phyloP scores from a whole-genome alignment of 1,140 invertebrate genomes.

The Leptonema lineaticorne region DNA sequence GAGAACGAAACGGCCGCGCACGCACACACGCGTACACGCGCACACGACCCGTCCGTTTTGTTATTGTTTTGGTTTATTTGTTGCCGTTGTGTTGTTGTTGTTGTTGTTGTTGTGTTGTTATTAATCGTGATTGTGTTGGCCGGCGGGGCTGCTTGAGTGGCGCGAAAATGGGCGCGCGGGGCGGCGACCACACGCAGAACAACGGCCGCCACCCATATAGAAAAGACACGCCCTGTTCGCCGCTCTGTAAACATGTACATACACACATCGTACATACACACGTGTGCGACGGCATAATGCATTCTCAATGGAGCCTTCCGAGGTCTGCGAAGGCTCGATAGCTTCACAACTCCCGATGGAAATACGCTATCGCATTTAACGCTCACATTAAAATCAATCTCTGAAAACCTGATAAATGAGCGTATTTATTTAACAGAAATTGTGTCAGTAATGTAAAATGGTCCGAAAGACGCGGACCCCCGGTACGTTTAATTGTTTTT shows the following conservation, averaged over 20 bases:
- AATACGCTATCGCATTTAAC: background rate
- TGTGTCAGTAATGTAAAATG: no score
- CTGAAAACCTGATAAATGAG: no score
- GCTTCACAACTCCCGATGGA: background rate
- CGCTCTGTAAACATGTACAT: background rate
- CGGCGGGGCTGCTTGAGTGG: background rate
- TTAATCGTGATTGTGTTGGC: constrained; percentile 18
- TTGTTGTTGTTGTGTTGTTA: constrained; percentile 6
- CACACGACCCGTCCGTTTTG: no score
- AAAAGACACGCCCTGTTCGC: background rate
- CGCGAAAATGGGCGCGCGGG: constrained; percentile 24
- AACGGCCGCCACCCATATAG: constrained; percentile 18
- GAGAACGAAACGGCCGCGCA: no score
- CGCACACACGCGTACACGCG: background rate
- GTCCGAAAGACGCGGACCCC: no score
- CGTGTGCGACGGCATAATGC: background rate
- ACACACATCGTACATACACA: background rate
- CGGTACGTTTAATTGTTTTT: constrained; percentile 8
- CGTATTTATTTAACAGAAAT: no score
- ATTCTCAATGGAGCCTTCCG: background rate
- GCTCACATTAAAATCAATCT: background rate
- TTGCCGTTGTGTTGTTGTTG: background rate
- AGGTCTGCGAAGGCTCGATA: background rate
- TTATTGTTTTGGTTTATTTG: no score
- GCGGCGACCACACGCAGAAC: constrained; percentile 22